Percentiles rank a stretch among this genome's conserved stretches.
Conservation (phyloP, 1,140 invertebrate genomes). For the Drosophila parabipectinata region DNA sequence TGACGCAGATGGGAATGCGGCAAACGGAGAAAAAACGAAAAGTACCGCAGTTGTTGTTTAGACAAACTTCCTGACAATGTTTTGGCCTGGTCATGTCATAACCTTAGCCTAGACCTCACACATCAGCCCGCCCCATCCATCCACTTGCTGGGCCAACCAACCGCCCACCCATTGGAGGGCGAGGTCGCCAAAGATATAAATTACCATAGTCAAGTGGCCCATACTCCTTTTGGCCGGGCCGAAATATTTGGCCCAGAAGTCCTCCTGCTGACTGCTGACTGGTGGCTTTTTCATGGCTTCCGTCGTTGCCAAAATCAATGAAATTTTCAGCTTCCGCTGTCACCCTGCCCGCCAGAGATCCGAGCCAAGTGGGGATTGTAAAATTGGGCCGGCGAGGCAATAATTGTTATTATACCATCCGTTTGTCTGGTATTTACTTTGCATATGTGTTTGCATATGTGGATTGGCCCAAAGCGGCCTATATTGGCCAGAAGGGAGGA, state of each 20-base stretch:
- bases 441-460: constrained; percentile 64
- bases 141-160: too few species aligned
- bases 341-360: constrained; percentile 25
- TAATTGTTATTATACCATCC: constrained; percentile 81
- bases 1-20: constrained; percentile 76
- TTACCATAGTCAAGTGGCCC: constrained; percentile 66
- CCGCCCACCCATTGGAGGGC: constrained; percentile 24
- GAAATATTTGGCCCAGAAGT: constrained; percentile 56
- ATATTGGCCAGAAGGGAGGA: neutral
- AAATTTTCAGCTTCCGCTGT: constrained; percentile 71
- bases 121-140: constrained; percentile 15
- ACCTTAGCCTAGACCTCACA: constrained; percentile 75
- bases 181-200: constrained; percentile 70
- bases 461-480: constrained; percentile 14
- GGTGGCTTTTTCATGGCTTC: constrained; percentile 65
- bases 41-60: constrained; percentile 32
- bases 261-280: constrained; percentile 54
- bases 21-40: constrained; percentile 16
- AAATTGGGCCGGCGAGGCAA: constrained; percentile 70
- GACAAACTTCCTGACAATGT: constrained; percentile 54
- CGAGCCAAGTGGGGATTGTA: constrained; percentile 37
- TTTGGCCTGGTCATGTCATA: constrained; percentile 64
- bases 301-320: constrained; percentile 77
- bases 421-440: constrained; percentile 77
- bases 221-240: constrained; percentile 37